These are phyloP conservation scores for Ellobium chinense DNA, from an alignment of 2,888 invertebrate genomes.

Conservation along the genomic window DNA sequence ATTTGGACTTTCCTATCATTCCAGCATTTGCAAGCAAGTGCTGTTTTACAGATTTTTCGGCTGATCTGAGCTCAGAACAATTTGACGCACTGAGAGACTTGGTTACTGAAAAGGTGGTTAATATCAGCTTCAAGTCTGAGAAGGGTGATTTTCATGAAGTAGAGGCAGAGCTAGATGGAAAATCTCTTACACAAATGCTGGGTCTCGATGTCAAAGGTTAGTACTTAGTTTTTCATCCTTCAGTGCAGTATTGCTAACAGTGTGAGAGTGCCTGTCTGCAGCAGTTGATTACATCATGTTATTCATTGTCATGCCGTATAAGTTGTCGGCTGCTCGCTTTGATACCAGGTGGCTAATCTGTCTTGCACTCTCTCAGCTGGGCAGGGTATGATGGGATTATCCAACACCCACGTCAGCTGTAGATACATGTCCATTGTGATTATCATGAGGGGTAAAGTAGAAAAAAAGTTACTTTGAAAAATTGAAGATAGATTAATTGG, in stretches of 20 bases:
- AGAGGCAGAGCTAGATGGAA: slow-evolving; percentile 52
- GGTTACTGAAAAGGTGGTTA: slow-evolving; percentile 54
- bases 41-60: slow-evolving; percentile 49
- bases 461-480: too few species aligned
- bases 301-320: too few species aligned
- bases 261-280: not conserved
- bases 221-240: not conserved
- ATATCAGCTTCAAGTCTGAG: slow-evolving; percentile 52
- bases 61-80: slow-evolving; percentile 18
- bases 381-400: too few species aligned
- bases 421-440: too few species aligned
- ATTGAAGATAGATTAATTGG: too few species aligned
- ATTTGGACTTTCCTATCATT: slow-evolving; percentile 56
- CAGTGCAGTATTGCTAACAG: not conserved
- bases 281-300: too few species aligned
- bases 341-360: too few species aligned
- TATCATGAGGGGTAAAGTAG: too few species aligned
- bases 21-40: slow-evolving; percentile 70
- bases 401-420: too few species aligned
- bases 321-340: too few species aligned
- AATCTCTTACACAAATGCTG: slow-evolving; percentile 50
- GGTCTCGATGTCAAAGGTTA: not conserved
- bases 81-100: not conserved
- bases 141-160: slow-evolving; percentile 52
- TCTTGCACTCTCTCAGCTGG: too few species aligned